Evolutionary conservation across 2,797 vertebrate genomes (phyloP).

Genomic region (Sciaenops ocellatus): DNA sequence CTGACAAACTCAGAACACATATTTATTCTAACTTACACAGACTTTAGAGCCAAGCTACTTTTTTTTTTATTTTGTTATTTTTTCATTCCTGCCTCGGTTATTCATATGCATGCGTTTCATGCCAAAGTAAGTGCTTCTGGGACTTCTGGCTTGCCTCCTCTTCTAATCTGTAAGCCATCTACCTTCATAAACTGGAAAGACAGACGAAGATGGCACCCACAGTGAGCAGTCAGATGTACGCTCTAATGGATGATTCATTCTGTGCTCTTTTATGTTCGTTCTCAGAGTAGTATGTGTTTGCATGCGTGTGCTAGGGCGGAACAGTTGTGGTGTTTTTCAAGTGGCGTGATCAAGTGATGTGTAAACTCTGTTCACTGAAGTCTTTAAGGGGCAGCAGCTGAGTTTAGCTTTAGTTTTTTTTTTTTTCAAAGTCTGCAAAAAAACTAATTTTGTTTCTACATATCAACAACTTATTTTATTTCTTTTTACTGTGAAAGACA

Average conservation of each 20-base stretch:
- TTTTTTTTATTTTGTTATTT: slow-evolving; percentile 2
- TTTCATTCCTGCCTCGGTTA: slow-evolving; percentile 25
- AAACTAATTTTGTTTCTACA: background rate
- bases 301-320: slow-evolving; percentile 19
- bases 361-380: slow-evolving; percentile 65
- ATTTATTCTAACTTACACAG: no score
- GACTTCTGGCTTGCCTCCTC: slow-evolving; percentile 41
- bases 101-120: slow-evolving; percentile 52
- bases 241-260: slow-evolving; percentile 63
- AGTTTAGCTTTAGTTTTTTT: slow-evolving; percentile 47
- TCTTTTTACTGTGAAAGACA: background rate
- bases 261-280: slow-evolving; percentile 43
- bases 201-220: slow-evolving; percentile 26
- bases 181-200: slow-evolving; percentile 53
- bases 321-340: slow-evolving; percentile 36
- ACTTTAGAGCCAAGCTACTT: slow-evolving; percentile 15
- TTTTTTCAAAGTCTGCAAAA: slow-evolving; percentile 15
- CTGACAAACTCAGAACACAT: no score
- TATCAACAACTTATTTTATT: background rate
- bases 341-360: slow-evolving; percentile 76
- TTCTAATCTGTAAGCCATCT: slow-evolving; percentile 42
- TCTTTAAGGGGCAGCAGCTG: slow-evolving; percentile 75
- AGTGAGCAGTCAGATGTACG: slow-evolving; percentile 45
- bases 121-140: slow-evolving; percentile 50
- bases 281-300: slow-evolving; percentile 26